These are phyloP conservation scores for Mirza zaza DNA, from an alignment of 2,113 vertebrate species.

Conservation along the genomic window DNA sequence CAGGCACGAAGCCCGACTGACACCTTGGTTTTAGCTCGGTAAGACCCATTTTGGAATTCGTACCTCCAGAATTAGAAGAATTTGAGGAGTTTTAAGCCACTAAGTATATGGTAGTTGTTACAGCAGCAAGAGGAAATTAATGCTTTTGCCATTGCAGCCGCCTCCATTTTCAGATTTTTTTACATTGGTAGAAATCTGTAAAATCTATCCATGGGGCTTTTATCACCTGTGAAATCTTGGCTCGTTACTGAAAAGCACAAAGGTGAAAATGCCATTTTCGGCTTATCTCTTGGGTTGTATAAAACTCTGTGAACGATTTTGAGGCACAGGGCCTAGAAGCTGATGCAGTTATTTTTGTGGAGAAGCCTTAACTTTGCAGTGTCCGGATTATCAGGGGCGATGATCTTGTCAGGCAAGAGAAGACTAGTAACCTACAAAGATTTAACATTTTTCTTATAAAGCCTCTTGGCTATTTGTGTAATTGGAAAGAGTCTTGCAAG, in stretches of 20 bases:
- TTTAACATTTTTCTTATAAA: not conserved
- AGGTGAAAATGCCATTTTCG: not conserved
- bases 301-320: not conserved
- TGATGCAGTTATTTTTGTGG: slow-evolving; percentile 6
- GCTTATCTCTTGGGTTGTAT: not conserved
- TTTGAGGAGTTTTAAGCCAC: not conserved
- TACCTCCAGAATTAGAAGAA: not conserved
- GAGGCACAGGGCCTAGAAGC: not conserved
- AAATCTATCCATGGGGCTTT: not conserved
- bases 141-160: not conserved
- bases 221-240: not conserved
- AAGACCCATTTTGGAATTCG: not conserved
- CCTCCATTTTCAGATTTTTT: not conserved
- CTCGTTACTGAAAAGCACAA: not conserved
- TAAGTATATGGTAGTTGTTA: not conserved
- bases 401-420: slow-evolving; percentile 16
- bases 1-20: no score
- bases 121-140: not conserved
- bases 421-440: not conserved
- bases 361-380: not conserved
- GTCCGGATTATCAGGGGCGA: not conserved
- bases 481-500: not conserved
- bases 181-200: not conserved
- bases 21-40: not conserved
- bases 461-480: not conserved